A percentile compares a stretch with the other conserved stretches of the same genome.
Conservation (phyloP, 2,113 vertebrate species). For the Ranitomeya imitator region DNA sequence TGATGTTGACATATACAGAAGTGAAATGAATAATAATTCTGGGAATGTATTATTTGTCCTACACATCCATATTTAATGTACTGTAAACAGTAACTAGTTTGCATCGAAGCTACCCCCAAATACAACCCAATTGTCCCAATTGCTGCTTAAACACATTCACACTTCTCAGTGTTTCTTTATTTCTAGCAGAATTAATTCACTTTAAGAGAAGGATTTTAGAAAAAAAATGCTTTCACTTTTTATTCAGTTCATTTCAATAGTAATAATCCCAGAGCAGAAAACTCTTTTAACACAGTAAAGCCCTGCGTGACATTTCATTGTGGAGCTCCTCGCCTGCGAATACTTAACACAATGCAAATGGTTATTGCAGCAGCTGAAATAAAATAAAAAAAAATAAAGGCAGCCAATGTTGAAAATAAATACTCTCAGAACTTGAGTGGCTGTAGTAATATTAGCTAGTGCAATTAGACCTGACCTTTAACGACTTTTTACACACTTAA, state of each 20-base stretch:
- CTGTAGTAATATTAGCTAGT: conserved; percentile 41
- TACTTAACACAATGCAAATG: conserved; percentile 57
- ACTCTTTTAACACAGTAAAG: conserved; percentile 56
- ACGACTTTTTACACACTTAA: conserved; percentile 39
- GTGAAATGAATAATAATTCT: conserved; percentile 17
- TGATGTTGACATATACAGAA: conserved; percentile 14
- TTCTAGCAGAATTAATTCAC: conserved; percentile 50
- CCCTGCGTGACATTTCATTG: conserved; percentile 56
- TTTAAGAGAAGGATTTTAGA: conserved; percentile 30
- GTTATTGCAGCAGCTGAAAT: conserved; percentile 50
- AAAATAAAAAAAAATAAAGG: conserved; percentile 36
- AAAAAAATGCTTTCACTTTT: conserved; percentile 47
- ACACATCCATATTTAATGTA: conserved; percentile 29
- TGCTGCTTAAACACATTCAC: conserved; percentile 48
- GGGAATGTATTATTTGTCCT: conserved; percentile 24
- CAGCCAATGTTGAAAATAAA: conserved; percentile 41
- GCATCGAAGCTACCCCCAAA: conserved; percentile 19
- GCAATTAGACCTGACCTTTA: conserved; percentile 39
- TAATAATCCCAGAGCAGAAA: conserved; percentile 53
- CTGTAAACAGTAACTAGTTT: conserved; percentile 28
- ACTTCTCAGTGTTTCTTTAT: conserved; percentile 47
- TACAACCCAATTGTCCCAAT: conserved; percentile 27
- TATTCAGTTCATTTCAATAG: conserved; percentile 58
- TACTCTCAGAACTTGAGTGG: conserved; percentile 33
- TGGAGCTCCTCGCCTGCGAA: conserved; percentile 46